A percentile compares a stretch with the other conserved stretches of the same genome.
Conservation (phyloP, 2,797 vertebrate species). For the Otus scops region DNA sequence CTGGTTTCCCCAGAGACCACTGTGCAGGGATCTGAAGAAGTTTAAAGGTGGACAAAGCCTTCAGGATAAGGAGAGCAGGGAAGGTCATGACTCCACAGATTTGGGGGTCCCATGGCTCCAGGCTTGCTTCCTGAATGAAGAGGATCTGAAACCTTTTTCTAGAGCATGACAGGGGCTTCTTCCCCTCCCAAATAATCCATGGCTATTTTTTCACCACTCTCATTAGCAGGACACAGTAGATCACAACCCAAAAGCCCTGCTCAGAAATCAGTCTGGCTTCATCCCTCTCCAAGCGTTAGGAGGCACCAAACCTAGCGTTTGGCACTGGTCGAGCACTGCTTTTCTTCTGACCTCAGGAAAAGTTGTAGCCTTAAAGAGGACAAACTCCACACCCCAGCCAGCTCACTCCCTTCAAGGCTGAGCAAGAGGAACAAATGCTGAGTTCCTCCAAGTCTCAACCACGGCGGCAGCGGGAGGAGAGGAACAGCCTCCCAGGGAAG, state of each 20-base stretch:
- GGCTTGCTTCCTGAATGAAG: not conserved
- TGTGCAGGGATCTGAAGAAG: not conserved
- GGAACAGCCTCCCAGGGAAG: not conserved
- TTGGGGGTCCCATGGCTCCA: not conserved
- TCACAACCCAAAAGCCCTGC: not conserved
- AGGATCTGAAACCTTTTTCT: not conserved
- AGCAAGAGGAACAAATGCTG: not conserved
- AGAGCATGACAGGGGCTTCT: not conserved
- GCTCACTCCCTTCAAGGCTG: not conserved
- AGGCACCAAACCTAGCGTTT: not conserved
- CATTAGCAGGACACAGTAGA: not conserved
- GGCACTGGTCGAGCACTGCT: not conserved
- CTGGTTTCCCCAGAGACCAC: not conserved
- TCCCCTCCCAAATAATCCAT: not conserved
- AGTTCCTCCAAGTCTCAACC: not conserved
- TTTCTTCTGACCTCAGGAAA: not conserved
- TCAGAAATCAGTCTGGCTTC: not conserved
- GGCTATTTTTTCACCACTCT: not conserved
- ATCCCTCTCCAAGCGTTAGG: not conserved
- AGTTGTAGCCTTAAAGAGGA: not conserved
- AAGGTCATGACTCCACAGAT: not conserved
- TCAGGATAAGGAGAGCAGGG: not conserved
- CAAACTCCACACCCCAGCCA: not conserved
- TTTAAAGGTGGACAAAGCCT: not conserved
- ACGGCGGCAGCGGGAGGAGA: not conserved